Conservation (phyloP, 2,797 vertebrate species). For the Acropternis orthonyx region DNA sequence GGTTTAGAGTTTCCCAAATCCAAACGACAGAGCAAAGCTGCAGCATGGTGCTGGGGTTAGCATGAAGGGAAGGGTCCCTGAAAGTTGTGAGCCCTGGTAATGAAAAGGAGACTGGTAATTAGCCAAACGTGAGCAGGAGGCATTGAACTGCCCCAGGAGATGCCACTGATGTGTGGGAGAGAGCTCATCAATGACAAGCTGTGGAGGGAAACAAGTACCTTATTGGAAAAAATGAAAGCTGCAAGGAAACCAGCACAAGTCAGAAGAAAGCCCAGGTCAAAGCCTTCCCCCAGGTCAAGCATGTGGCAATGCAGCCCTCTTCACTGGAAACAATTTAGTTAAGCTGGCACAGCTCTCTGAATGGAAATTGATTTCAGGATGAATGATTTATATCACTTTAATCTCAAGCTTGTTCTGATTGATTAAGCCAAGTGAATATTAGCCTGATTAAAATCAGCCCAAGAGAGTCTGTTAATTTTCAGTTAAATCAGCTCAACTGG, state of each 20-base stretch:
- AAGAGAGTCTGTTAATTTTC: neutral
- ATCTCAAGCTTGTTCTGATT: neutral
- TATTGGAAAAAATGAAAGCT: neutral
- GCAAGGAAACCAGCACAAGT: neutral
- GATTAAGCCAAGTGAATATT: neutral
- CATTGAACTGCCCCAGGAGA: neutral
- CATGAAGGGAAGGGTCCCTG: neutral
- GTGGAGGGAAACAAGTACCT: neutral
- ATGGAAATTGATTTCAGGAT: neutral
- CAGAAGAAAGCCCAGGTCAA: accelerated
- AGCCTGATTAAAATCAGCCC: neutral
- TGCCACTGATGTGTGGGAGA: neutral
- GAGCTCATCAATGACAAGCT: accelerated
- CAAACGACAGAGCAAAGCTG: neutral
- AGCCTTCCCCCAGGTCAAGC: neutral
- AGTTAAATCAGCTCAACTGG: neutral
- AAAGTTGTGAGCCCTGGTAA: neutral
- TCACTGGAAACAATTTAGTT: neutral
- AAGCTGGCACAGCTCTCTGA: neutral
- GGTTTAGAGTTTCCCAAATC: neutral
- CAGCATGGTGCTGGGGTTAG: neutral
- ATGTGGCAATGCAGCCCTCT: neutral
- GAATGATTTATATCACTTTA: neutral
- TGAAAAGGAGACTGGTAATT: neutral
- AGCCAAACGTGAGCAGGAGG: neutral